Conservation (phyloP, 1,140 invertebrate species). For the Spodoptera frugiperda region DNA sequence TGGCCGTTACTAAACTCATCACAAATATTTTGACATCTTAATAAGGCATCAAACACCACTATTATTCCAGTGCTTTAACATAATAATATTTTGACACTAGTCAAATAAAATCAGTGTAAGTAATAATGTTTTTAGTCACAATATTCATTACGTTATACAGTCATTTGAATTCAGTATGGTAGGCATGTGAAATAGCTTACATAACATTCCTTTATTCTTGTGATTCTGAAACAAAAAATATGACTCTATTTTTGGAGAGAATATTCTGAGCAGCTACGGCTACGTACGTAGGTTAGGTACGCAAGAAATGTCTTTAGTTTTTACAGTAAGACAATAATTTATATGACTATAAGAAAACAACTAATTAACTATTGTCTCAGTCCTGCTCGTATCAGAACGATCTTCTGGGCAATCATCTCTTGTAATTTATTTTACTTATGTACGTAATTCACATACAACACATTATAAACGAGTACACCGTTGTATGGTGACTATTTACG, state of each 20-base stretch:
- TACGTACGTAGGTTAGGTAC: not conserved
- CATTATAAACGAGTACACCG: not conserved
- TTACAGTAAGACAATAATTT: not conserved
- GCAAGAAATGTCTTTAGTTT: not conserved
- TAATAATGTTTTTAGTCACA: slow-evolving; percentile 2
- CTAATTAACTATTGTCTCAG: slow-evolving; percentile 16
- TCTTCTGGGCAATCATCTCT: not conserved
- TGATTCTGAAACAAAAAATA: too few species aligned
- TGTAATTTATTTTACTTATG: not conserved
- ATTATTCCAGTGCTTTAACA: not conserved
- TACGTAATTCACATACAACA: not conserved
- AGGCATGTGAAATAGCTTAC: not conserved
- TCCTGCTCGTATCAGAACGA: not conserved
- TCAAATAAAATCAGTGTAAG: not conserved
- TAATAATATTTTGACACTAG: not conserved
- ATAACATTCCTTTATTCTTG: too few species aligned
- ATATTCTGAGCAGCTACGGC: not conserved
- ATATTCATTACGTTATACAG: not conserved
- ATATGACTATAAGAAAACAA: not conserved
- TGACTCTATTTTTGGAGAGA: too few species aligned
- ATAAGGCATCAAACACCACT: not conserved
- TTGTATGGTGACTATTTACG: not conserved
- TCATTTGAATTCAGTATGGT: not conserved
- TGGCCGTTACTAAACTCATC: not conserved
- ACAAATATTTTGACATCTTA: slow-evolving; percentile 19